phyloP scores from a whole-genome alignment of 2,888 invertebrate genomes.

The Ashinkailepas kermadecensis region DNA sequence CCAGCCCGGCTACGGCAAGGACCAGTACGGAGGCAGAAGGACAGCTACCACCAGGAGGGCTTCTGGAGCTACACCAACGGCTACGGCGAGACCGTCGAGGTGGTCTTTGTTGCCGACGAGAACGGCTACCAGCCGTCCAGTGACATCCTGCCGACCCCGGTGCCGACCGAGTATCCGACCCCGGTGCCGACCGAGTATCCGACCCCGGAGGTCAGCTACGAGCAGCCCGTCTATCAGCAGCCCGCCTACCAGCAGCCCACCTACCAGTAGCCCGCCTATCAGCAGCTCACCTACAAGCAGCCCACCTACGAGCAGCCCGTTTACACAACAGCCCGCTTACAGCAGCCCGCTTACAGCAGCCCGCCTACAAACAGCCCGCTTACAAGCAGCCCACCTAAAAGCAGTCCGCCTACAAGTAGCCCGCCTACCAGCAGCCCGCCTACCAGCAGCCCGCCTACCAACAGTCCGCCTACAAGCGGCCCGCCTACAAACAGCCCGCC shows the following conservation, averaged over 20 bases:
- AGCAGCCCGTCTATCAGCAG: neutral
- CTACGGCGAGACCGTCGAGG: neutral
- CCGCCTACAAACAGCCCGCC: neutral
- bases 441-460: neutral
- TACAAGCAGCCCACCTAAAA: no score
- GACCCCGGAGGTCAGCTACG: slow-evolving; percentile 5
- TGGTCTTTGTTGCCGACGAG: slow-evolving; percentile 6
- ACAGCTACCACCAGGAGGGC: neutral
- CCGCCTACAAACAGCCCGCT: no score
- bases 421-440: neutral
- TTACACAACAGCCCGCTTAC: neutral
- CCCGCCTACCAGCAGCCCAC: neutral
- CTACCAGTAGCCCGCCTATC: no score
- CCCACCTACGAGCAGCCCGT: no score
- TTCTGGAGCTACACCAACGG: slow-evolving; percentile 2
- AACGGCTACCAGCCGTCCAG: slow-evolving; percentile 19
- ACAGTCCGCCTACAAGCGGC: neutral
- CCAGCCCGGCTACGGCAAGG: neutral
- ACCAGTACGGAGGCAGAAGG: neutral
- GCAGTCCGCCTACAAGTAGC: neutral
- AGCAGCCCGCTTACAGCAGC: neutral
- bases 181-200: slow-evolving; percentile 14
- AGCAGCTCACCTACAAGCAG: no score
- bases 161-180: neutral
- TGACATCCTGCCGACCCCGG: neutral